Percentiles rank a stretch among this genome's conserved stretches.
Conservation (phyloP, 1,140 invertebrate genomes). For the Halictus rubicundus region DNA sequence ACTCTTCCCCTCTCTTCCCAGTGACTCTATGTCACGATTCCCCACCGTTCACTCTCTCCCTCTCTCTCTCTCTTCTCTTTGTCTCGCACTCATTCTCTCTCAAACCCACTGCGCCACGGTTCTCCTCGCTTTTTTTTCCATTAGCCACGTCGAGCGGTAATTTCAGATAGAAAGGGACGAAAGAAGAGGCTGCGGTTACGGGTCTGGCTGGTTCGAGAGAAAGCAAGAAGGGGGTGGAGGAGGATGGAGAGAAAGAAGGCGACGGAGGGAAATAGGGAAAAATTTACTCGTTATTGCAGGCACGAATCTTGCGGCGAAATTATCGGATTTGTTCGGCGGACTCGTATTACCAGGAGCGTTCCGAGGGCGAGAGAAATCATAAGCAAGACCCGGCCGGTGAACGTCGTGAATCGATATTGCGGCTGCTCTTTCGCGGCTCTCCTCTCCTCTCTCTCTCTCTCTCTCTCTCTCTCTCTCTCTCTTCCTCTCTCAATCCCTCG, state of each 20-base stretch:
- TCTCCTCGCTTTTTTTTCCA: constrained; percentile 13
- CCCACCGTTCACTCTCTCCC: too few relatives aligned
- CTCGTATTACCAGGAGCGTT: constrained; percentile 26
- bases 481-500: not conserved
- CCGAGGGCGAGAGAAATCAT: constrained; percentile 33
- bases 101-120: too few relatives aligned
- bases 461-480: not conserved
- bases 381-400: constrained; percentile 38
- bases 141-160: constrained; percentile 34
- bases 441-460: not conserved
- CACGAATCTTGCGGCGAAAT: constrained; percentile 47
- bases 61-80: not conserved
- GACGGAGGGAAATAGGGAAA: constrained; percentile 9
- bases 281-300: constrained; percentile 57
- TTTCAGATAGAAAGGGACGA: constrained; percentile 1
- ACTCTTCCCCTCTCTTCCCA: too few relatives aligned
- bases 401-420: constrained; percentile 38
- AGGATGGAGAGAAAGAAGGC: not conserved
- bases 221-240: not conserved
- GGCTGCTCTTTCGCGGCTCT: constrained; percentile 18
- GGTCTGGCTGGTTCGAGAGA: not conserved
- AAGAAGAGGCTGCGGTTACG: not conserved
- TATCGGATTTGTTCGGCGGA: constrained; percentile 53
- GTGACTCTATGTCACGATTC: too few relatives aligned
- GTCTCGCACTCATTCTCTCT: not conserved